These are phyloP conservation scores for Tiaroga cobitis DNA, from an alignment of 2,797 vertebrate species.

Conservation along the genomic window DNA sequence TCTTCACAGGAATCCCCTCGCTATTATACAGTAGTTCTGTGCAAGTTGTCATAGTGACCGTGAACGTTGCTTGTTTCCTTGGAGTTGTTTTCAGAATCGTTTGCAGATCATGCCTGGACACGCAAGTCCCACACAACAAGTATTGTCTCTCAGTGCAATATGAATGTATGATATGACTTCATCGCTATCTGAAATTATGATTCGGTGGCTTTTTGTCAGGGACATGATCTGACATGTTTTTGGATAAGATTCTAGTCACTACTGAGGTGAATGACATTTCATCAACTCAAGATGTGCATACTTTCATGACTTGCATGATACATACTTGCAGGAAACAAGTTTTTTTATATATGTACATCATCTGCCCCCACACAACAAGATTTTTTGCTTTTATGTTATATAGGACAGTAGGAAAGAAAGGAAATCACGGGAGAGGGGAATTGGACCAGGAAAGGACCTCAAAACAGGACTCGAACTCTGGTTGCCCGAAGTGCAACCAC, in stretches of 20 bases:
- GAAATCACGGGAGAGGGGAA: not conserved
- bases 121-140: not conserved
- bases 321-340: not conserved
- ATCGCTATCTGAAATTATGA: not conserved
- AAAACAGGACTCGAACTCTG: not conserved
- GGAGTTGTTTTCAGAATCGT: slow-evolving; percentile 65
- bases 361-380: not conserved
- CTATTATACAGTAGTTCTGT: slow-evolving; percentile 49
- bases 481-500: not conserved
- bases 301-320: not conserved
- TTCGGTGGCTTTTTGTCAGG: not conserved
- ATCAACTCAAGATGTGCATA: not conserved
- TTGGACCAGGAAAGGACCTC: not conserved
- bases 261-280: not conserved
- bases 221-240: not conserved
- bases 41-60: slow-evolving; percentile 75
- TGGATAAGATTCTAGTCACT: not conserved
- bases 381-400: not conserved
- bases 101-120: slow-evolving; percentile 22
- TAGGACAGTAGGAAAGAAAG: not conserved
- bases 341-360: not conserved
- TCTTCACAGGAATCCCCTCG: slow-evolving; percentile 53
- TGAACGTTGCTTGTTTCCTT: slow-evolving; percentile 67
- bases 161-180: not conserved
- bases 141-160: slow-evolving; percentile 5